Percentiles rank a stretch among this genome's conserved stretches.
Conservation (phyloP, 2,797 vertebrate species). For the Bucorvus abyssinicus region DNA sequence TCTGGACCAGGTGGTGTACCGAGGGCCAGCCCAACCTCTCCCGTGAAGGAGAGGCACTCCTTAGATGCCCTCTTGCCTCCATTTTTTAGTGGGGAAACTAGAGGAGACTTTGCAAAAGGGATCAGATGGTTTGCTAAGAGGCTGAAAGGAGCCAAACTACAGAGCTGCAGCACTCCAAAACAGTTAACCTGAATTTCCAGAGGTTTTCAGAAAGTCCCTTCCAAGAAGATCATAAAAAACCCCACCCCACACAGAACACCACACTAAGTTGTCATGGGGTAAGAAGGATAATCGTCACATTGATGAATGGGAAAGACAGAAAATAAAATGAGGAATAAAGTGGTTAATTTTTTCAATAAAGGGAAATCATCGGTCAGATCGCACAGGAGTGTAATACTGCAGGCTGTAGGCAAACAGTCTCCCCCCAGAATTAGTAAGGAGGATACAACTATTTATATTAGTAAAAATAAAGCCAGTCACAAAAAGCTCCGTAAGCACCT, state of each 20-base stretch:
- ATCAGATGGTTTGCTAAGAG: rapidly evolving
- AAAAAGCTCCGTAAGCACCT: background rate
- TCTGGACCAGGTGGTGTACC: background rate
- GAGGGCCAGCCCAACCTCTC: background rate
- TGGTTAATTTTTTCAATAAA: background rate
- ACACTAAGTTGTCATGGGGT: background rate
- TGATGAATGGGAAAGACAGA: background rate
- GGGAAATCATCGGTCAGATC: background rate
- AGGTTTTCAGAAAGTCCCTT: background rate
- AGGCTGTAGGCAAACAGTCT: background rate
- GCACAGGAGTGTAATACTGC: background rate
- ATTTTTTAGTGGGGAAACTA: background rate
- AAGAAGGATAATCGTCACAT: background rate
- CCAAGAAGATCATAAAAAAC: background rate
- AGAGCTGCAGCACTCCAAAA: background rate
- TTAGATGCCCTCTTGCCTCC: background rate
- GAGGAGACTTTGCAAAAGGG: background rate
- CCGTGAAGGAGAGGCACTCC: background rate
- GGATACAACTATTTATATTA: background rate
- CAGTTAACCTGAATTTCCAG: background rate
- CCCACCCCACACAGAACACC: background rate
- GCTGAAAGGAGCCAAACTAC: background rate
- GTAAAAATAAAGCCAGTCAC: background rate
- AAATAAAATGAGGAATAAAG: background rate
- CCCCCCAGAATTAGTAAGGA: background rate